Evolutionary conservation across 2,888 invertebrate species (phyloP), one percentile per base, ranked within the genome.

Genomic region (Aphelenchoides bicaudatus): DNA sequence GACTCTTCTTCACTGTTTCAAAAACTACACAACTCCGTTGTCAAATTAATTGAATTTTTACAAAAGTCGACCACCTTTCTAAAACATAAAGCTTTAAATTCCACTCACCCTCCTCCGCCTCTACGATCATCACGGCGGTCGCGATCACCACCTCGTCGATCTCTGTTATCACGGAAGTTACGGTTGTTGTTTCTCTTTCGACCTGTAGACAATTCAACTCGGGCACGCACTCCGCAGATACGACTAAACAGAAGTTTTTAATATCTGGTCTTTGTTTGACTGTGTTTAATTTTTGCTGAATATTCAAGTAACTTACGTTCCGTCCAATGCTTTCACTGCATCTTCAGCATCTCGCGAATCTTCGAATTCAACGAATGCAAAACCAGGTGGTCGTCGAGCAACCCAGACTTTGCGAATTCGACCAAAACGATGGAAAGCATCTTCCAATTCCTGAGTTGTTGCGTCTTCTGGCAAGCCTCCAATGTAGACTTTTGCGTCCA

Each of bases 331-430:
- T 59, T 79, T 74, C 1, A 80, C 80, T 4, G 82, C 81, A 71
- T 81, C 81, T 61, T 81, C 80, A 28, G 81, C 81, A 75, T 91
- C 91, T 62, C 90, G 83, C 16, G 88, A 86, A 77, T 91, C 90
- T 63, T 80, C 81, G 72, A 78, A 82, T 60, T 81, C 80, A 6
- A 81, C 79, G 68, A 82, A 82, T 21, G 81, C 81, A 74, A 82
- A 82, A 0, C 82, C 91, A 4, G 91, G 90, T 39, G 91, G 91
- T 79, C 91, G 90, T 74, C 91, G 84, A 0, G 91, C 91, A 53
- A 91, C 90, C 91, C 91, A 91, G 47, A 91, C 90, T 81, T 90
- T 91, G 72, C 88, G 85, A 65, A 91, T 84, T 37, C 88, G 88
- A 5, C 91, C 91, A 80, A 89, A 91, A 81, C 90, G 88, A 58